These are phyloP conservation scores for Asarcornis scutulata DNA, from an alignment of 2,113 vertebrate species.

Conservation along the genomic window DNA sequence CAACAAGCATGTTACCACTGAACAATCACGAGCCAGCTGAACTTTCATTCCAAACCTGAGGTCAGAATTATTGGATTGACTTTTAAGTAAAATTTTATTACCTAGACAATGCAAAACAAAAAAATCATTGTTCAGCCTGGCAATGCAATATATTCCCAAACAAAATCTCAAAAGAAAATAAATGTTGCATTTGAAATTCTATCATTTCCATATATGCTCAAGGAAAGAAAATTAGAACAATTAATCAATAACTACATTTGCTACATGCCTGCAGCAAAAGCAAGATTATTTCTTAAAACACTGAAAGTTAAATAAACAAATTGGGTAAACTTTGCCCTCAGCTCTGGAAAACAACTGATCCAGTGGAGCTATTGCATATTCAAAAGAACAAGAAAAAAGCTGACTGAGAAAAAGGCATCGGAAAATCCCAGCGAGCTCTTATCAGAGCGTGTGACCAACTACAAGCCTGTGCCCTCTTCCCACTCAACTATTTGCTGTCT, in stretches of 20 bases:
- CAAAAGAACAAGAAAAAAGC: conserved; percentile 1
- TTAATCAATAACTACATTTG: conserved; percentile 8
- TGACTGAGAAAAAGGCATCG: neutral
- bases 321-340: conserved; percentile 34
- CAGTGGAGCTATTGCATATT: neutral
- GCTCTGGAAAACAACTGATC: neutral
- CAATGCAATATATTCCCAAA: neutral
- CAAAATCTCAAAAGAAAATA: neutral
- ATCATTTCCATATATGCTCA: neutral
- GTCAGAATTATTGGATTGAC: neutral
- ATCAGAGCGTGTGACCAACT: neutral
- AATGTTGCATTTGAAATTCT: neutral
- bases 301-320: conserved; percentile 36
- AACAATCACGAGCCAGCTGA: neutral
- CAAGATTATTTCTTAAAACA: conserved; percentile 7
- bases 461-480: neutral
- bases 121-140: neutral
- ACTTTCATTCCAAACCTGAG: neutral
- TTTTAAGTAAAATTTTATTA: neutral
- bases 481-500: neutral
- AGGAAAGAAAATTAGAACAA: conserved; percentile 2
- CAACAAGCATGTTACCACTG: neutral
- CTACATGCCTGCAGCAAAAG: conserved; percentile 3
- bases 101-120: neutral
- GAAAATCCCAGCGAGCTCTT: conserved; percentile 16